Evolutionary conservation across 2,113 vertebrate genomes (phyloP).

Genomic region (Paedocypris sp.): DNA sequence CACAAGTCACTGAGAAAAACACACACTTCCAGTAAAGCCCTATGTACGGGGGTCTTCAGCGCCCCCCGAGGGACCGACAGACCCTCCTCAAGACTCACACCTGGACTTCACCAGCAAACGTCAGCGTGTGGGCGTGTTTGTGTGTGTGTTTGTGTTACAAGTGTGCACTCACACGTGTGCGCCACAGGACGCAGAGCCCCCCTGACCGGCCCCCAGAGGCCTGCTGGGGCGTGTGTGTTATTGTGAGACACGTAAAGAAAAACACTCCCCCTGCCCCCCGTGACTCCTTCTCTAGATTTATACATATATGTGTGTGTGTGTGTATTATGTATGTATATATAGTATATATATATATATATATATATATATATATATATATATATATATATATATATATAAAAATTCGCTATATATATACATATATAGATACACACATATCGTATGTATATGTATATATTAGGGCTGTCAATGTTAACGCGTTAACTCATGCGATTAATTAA

Average conservation of each 20-base stretch:
- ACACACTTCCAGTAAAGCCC: conserved; percentile 41
- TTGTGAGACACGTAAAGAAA: conserved; percentile 22
- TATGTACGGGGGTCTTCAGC: background rate
- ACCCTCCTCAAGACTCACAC: background rate
- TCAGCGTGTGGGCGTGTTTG: background rate
- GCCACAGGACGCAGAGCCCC: conserved; percentile 47
- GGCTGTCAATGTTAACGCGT: too few relatives aligned
- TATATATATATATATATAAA: too few relatives aligned
- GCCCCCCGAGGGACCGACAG: conserved; percentile 34
- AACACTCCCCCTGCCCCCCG: conserved; percentile 20
- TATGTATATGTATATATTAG: too few relatives aligned
- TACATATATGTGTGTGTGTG: too few relatives aligned
- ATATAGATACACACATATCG: too few relatives aligned
- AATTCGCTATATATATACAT: too few relatives aligned
- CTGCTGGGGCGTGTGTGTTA: conserved; percentile 49
- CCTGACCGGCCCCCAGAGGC: conserved; percentile 27
- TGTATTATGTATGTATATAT: too few relatives aligned
- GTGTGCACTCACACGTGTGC: conserved; percentile 15
- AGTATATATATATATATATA: too few relatives aligned
- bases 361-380: too few relatives aligned
- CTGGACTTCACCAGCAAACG: background rate
- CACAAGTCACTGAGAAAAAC: conserved; percentile 58
- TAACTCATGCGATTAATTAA: too few relatives aligned
- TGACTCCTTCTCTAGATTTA: conserved; percentile 26
- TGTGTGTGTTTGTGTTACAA: conserved; percentile 10